Evolutionary conservation across 2,113 vertebrate species (phyloP), one percentile per base, ranked within the genome.

Genomic region (Choloepus hoffmanni): DNA sequence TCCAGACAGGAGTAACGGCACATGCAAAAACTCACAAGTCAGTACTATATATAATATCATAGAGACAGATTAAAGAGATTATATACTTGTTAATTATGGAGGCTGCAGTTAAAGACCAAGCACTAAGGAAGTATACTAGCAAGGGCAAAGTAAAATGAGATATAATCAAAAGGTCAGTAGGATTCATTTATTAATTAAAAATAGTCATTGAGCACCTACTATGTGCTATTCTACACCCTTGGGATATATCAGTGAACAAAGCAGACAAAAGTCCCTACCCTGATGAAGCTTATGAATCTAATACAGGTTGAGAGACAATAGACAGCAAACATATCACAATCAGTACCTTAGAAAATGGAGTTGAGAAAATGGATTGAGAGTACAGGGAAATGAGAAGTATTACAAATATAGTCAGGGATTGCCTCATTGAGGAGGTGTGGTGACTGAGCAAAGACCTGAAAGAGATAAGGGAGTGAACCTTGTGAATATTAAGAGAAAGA

Each of bases 161-260:
- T 53, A 55, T 43, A 63, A 77, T 53, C 26, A 68, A 60, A 91
- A 85, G 13, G 23, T 45, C 65, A 40, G 40, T 23, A 91, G 48
- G 33, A 24, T 81, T 77, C 33, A 83, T 78, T 84, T 65, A 79
- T 67, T 62, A 86, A 88, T 74, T 93, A 14, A 93, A 96, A 89
- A 81, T 92, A 91, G 28, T 78, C 62, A 62, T 3, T 58, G 62
- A 48, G 26, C 8, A 55, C 26, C 21, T 63, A 60, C 15, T 65
- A 58, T 78, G 26, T 70, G n/a, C 30, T 45, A 21, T 58, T 58
- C 19, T 21, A 85, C 28, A 10, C 33, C 50, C 30, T 67, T 40
- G n/a, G 36, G 72, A 43, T 50, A 18, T n/a, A 55, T 30, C 50
- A 26, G 10, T 48, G 55, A 93, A 81, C 33, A 82, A 85, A 95